These are phyloP conservation scores for Brachystomella parvula DNA, from an alignment of 1,140 invertebrate genomes.

Conservation along the genomic window DNA sequence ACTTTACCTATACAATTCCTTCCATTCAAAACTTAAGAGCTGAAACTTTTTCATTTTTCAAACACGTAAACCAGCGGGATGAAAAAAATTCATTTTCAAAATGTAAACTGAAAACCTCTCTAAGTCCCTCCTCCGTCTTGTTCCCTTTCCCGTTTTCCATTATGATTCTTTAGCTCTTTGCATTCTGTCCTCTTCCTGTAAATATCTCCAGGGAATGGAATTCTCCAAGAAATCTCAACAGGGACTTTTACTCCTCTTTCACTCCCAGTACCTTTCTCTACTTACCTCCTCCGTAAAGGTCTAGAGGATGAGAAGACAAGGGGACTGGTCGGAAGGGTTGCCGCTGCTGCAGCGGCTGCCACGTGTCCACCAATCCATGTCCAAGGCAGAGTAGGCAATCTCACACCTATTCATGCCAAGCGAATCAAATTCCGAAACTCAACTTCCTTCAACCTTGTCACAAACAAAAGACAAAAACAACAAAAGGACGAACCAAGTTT, in stretches of 20 bases:
- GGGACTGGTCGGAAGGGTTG: conserved; percentile 32
- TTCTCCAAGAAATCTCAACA: neutral
- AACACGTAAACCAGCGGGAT: too few species aligned
- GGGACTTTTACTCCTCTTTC: neutral
- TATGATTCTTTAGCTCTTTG: too few species aligned
- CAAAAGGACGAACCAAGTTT: too few species aligned
- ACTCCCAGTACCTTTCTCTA: conserved; percentile 1
- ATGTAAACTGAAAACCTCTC: too few species aligned
- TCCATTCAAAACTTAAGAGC: too few species aligned
- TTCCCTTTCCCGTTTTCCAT: too few species aligned
- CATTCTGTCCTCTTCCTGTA: too few species aligned
- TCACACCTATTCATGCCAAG: conserved; percentile 24
- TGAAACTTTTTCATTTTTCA: too few species aligned
- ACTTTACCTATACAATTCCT: too few species aligned
- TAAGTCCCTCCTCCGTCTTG: too few species aligned
- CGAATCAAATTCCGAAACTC: neutral
- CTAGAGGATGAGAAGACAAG: conserved; percentile 34
- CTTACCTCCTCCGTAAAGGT: conserved; percentile 37
- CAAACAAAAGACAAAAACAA: neutral
- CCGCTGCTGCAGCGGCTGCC: conserved; percentile 25
- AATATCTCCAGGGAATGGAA: neutral
- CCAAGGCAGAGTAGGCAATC: conserved; percentile 35
- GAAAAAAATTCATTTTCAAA: too few species aligned
- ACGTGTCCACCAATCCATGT: conserved; percentile 33
- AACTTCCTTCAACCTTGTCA: neutral